Percentiles rank a stretch among this genome's conserved stretches.
Conservation (phyloP, 2,113 vertebrate species). For the Macroglossus sobrinus region DNA sequence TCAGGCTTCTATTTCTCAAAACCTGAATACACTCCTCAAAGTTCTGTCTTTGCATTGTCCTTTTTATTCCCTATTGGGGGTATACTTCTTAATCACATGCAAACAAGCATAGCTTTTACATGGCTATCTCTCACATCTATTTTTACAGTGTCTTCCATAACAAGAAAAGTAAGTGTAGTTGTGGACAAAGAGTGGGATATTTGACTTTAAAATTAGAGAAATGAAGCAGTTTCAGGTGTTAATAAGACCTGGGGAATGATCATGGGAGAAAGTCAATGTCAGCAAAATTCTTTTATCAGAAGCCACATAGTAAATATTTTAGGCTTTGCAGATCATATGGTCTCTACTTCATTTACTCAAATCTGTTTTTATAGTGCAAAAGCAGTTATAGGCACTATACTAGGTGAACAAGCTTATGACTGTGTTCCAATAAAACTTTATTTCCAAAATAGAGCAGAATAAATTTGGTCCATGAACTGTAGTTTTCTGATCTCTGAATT, state of each 20-base stretch:
- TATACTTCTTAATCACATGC: background rate
- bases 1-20: background rate
- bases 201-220: background rate
- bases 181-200: background rate
- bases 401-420: background rate
- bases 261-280: background rate
- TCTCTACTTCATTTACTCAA: background rate
- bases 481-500: background rate
- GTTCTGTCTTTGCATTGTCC: background rate
- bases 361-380: background rate
- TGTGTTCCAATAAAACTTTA: background rate
- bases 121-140: background rate
- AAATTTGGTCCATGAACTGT: background rate
- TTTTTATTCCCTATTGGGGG: background rate
- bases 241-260: background rate
- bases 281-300: background rate
- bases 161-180: background rate
- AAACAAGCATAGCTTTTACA: background rate
- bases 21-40: background rate
- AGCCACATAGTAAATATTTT: background rate
- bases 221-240: background rate
- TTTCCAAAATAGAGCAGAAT: constrained; percentile 16
- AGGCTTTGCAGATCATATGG: background rate
- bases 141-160: background rate
- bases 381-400: background rate